Evolutionary conservation across 2,797 vertebrate species (phyloP).

Genomic region (Okamejei kenojei): DNA sequence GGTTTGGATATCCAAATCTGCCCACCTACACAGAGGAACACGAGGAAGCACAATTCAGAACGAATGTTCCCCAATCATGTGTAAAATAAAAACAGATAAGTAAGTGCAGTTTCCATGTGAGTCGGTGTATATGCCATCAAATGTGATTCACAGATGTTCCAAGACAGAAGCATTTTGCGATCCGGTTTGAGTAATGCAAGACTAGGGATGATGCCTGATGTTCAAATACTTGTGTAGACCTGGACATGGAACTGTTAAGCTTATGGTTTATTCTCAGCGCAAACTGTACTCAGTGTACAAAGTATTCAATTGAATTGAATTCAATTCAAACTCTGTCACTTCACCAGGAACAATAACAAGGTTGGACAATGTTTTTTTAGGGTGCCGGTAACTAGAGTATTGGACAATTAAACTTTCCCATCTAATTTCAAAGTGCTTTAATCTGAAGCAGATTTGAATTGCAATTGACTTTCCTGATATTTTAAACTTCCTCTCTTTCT

Average conservation of each 20-base stretch:
- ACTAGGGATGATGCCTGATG: not conserved
- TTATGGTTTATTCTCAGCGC: not conserved
- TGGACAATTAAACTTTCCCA: not conserved
- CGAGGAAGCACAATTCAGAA: not conserved
- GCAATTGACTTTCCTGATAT: not conserved
- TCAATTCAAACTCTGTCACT: not conserved
- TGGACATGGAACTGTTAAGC: not conserved
- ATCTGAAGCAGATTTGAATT: not conserved
- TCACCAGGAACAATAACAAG: not conserved
- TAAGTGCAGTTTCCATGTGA: not conserved
- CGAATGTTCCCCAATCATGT: not conserved
- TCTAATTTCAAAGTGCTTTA: not conserved
- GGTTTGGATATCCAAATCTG: constrained; percentile 88
- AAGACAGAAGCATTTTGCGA: not conserved
- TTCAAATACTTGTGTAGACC: not conserved
- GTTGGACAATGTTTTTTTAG: not conserved
- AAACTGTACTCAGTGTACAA: too few relatives aligned
- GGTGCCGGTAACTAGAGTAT: not conserved
- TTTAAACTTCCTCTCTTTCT: not conserved
- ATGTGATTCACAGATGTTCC: not conserved
- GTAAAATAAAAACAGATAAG: not conserved
- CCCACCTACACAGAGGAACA: constrained; percentile 42
- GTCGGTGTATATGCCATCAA: not conserved
- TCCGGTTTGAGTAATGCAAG: too few relatives aligned
- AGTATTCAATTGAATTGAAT: not conserved